Evolutionary conservation across 2,113 vertebrate genomes (phyloP), one percentile per base, ranked within the genome.

Genomic region (Pachypanchax playfairii): DNA sequence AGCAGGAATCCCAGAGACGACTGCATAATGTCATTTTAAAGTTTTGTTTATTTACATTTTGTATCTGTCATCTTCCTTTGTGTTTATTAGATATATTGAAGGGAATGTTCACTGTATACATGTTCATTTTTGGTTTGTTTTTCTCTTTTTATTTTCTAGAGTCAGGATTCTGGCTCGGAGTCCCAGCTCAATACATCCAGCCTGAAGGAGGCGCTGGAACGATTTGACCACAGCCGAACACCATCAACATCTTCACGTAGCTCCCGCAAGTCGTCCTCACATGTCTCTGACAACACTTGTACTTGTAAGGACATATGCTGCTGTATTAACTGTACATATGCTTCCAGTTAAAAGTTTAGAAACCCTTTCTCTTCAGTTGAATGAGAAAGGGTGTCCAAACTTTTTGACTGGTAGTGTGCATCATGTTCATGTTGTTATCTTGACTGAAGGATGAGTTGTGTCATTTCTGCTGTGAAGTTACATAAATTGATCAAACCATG

Each of bases 131-230:
- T 35, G 11, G 13, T n/a, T 17, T 22, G 35, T 48, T 6, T 56
- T 46, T 21, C 17, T 56, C 21, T 4, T 21, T 14, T 35, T 29
- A 26, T 48, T 39, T 50, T 88, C 75, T 79, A 96, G 95, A 93
- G 91, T 88, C 96, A 95, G 81, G 95, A 96, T 77, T 97, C 94
- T 42, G 92, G 93, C 13, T 96, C 94, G 48, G 95, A 98, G 85
- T 96, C 95, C 18, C 94, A 95, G 59, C 93, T 97, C 77, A 98
- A 95, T 46, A 96, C 96, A 12, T 95, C 96, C 79, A 96, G 95
- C 84, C 93, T 99, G 60, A 98, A 98, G 85, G 95, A 98, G 89
- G 95, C 94, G 11, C 86, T 98, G 77, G 96, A 99, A 85, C 93
- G 94, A 50, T 97, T 98, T 81, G 94, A 97, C 84, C 94, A 78